These are phyloP conservation scores for Drosophila kokeensis DNA, from an alignment of 2,888 invertebrate species.

Conservation along the genomic window DNA sequence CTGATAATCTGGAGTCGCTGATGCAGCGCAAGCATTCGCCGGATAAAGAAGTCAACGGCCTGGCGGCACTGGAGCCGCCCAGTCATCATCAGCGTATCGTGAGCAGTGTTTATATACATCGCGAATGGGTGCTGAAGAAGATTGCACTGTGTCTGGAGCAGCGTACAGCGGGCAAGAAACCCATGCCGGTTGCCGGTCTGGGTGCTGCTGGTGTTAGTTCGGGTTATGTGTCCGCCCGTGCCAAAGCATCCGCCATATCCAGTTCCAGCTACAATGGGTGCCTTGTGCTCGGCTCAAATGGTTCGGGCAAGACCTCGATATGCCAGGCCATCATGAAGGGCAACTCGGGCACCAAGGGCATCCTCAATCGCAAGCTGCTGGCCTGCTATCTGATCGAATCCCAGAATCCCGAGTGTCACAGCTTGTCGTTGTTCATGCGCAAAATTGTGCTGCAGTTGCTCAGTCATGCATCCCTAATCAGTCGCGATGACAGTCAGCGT, in stretches of 20 bases:
- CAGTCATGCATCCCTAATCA: constrained; percentile 87
- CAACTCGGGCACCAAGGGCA: constrained; percentile 85
- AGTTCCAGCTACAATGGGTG: constrained; percentile 89
- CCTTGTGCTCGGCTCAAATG: constrained; percentile 95
- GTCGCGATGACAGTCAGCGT: constrained; percentile 80
- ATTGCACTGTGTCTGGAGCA: constrained; percentile 96
- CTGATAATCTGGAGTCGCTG: constrained; percentile 82
- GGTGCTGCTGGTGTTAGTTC: constrained; percentile 60
- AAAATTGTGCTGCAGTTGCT: constrained; percentile 94
- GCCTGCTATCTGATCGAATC: constrained; percentile 96
- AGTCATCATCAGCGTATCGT: constrained; percentile 67
- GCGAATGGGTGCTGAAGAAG: constrained; percentile 98
- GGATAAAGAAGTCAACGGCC: constrained; percentile 83
- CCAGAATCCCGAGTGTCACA: constrained; percentile 93
- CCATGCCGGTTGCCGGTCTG: constrained; percentile 70
- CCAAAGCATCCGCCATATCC: constrained; percentile 81
- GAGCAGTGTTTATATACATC: constrained; percentile 84
- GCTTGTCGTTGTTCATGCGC: constrained; percentile 93
- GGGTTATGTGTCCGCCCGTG: constrained; percentile 78
- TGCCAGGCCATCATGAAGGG: constrained; percentile 89
- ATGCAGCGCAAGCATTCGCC: constrained; percentile 85
- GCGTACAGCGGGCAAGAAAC: constrained; percentile 91
- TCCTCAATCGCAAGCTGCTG: constrained; percentile 90
- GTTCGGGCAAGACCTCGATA: constrained; percentile 97
- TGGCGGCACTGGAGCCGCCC: constrained; percentile 52